Conservation (phyloP, 2,113 vertebrate genomes). For the Dasypus novemcinctus region DNA sequence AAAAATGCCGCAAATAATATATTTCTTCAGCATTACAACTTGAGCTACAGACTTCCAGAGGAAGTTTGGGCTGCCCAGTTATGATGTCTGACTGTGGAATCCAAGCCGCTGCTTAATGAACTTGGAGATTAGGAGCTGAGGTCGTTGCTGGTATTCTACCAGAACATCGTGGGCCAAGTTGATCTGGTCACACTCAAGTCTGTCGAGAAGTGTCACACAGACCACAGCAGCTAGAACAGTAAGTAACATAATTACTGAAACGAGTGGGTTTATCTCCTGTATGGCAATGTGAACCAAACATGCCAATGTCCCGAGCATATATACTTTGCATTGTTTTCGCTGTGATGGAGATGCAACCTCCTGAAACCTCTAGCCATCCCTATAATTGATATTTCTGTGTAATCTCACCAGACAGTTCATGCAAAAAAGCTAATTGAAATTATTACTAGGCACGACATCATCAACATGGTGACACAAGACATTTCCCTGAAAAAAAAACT, state of each 20-base stretch:
- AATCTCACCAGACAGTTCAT: not conserved
- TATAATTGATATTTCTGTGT: not conserved
- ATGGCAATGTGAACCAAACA: not conserved
- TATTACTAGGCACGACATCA: not conserved
- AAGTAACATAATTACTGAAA: not conserved
- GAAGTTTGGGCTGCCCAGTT: not conserved
- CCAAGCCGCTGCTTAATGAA: conserved; percentile 89
- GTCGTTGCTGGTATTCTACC: conserved; percentile 87
- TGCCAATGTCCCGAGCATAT: not conserved
- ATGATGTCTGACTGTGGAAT: conserved; percentile 27
- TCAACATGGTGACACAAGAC: too few relatives aligned
- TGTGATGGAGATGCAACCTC: not conserved
- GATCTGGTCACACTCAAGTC: conserved; percentile 92
- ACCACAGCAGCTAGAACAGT: conserved; percentile 89
- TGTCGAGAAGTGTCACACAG: conserved; percentile 89
- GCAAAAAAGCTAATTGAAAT: conserved; percentile 15
- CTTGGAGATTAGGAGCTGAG: conserved; percentile 87
- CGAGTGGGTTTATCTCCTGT: not conserved
- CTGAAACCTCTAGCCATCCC: not conserved
- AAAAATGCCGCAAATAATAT: not conserved
- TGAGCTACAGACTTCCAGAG: not conserved
- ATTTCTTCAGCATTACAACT: not conserved
- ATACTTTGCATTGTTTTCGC: not conserved
- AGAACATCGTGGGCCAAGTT: conserved; percentile 85
- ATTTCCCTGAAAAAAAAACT: too few relatives aligned